A percentile compares a stretch with the other conserved stretches of the same genome.
These are phyloP conservation scores for Numenius phaeopus DNA, from an alignment of 2,797 vertebrate genomes.

Conservation along the genomic window DNA sequence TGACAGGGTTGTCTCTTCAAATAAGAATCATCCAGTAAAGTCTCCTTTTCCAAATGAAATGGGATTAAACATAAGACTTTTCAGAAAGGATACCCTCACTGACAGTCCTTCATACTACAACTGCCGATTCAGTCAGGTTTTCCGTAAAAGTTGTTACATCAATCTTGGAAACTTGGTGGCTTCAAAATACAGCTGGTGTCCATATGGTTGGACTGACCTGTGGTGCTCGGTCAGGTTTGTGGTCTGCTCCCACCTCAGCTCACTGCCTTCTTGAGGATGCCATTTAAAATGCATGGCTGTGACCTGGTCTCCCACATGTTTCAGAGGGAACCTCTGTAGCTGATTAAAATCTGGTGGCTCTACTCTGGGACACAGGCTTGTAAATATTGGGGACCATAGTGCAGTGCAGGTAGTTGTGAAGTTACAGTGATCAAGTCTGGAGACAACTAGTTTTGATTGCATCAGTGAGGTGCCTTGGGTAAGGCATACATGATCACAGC, in stretches of 20 bases:
- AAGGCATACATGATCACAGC: not conserved
- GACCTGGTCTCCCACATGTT: not conserved
- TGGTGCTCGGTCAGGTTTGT: not conserved
- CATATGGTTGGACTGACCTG: fast-evolving
- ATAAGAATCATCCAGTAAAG: conserved; percentile 14
- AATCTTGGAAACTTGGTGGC: not conserved
- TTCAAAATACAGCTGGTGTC: not conserved
- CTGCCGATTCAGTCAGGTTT: not conserved
- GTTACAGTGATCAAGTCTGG: not conserved
- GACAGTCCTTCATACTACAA: not conserved
- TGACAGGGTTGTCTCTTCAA: conserved; percentile 41
- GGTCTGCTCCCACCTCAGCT: not conserved
- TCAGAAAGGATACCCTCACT: not conserved
- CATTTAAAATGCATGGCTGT: not conserved
- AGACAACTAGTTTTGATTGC: not conserved
- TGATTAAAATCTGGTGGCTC: not conserved
- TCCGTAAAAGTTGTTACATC: not conserved
- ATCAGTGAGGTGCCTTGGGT: not conserved
- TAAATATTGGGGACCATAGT: not conserved
- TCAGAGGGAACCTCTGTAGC: not conserved
- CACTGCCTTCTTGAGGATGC: not conserved
- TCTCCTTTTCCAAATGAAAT: conserved; percentile 23
- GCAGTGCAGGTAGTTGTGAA: not conserved
- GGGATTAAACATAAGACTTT: not conserved
- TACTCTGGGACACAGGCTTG: not conserved